A percentile compares a stretch with the other conserved stretches of the same genome.
Evolutionary conservation across 2,888 invertebrate species (phyloP).

Genomic region (Nemapogon koenigi): DNA sequence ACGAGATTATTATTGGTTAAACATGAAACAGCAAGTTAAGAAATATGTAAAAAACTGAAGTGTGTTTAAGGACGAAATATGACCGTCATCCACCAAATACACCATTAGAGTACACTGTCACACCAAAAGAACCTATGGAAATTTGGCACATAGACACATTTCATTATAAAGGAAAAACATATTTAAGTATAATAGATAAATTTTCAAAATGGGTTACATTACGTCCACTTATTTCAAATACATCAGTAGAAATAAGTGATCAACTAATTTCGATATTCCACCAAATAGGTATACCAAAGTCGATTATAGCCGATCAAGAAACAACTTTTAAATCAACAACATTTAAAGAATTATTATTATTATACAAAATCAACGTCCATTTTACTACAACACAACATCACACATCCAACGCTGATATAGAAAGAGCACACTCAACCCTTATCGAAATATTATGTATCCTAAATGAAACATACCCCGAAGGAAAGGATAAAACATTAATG

Average conservation of each 20-base stretch:
- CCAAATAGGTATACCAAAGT: too few relatives aligned
- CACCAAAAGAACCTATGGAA: neutral
- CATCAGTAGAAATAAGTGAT: neutral
- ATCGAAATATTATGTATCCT: neutral
- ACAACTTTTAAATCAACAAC: neutral
- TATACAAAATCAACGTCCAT: neutral
- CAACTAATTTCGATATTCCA: too few relatives aligned
- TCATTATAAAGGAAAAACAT: too few relatives aligned
- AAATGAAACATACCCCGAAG: neutral
- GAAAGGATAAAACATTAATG: neutral
- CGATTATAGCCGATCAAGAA: neutral
- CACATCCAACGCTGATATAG: conserved; percentile 1
- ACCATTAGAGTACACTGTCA: too few relatives aligned
- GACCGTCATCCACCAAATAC: too few relatives aligned
- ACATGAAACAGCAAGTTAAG: too few relatives aligned
- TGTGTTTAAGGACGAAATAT: neutral
- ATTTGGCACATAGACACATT: neutral
- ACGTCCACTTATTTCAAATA: too few relatives aligned
- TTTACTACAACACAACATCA: neutral
- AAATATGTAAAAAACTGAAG: too few relatives aligned
- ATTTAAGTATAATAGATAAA: neutral
- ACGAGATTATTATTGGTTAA: too few relatives aligned
- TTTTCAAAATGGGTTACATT: neutral
- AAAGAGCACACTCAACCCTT: neutral
- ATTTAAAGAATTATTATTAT: neutral